phyloP scores from a whole-genome alignment of 2,113 vertebrate species.

The Parotia lawesii region DNA sequence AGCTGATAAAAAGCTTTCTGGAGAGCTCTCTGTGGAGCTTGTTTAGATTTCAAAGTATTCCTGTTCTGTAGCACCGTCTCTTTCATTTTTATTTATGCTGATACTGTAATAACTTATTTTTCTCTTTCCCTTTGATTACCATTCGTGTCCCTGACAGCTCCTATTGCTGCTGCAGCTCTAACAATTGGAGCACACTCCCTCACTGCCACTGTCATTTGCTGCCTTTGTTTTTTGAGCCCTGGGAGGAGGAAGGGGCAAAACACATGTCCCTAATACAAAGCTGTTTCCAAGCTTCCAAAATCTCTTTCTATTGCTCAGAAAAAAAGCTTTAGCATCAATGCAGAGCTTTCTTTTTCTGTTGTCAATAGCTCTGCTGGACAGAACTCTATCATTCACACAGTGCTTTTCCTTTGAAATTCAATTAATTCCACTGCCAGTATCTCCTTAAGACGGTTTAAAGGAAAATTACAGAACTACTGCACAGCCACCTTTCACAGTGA shows the following conservation, averaged over 20 bases:
- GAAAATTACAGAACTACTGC: constrained; percentile 25
- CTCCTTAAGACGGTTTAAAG: constrained; percentile 41
- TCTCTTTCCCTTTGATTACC: not conserved
- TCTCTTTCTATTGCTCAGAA: constrained; percentile 3
- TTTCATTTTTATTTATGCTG: constrained; percentile 23
- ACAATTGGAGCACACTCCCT: not conserved
- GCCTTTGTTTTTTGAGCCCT: constrained; percentile 10
- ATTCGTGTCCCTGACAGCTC: not conserved
- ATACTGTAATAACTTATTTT: constrained; percentile 1
- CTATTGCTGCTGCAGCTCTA: not conserved
- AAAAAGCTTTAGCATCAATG: constrained; percentile 21
- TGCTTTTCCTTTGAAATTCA: constrained; percentile 61
- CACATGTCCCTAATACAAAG: not conserved
- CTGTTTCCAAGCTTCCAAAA: constrained; percentile 51
- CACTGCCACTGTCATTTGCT: constrained; percentile 22
- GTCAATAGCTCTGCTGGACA: constrained; percentile 55
- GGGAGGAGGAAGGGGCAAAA: constrained; percentile 19
- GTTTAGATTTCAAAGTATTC: constrained; percentile 33
- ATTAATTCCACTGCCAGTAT: constrained; percentile 38
- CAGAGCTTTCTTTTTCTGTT: constrained; percentile 49
- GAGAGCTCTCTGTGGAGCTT: not conserved
- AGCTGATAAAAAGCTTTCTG: not conserved
- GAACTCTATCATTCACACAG: constrained; percentile 56
- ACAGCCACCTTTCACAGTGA: constrained; percentile 18
- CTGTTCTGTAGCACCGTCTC: not conserved